Evolutionary conservation across 1,140 invertebrate genomes (phyloP).

Genomic region (Telenomus remus): DNA sequence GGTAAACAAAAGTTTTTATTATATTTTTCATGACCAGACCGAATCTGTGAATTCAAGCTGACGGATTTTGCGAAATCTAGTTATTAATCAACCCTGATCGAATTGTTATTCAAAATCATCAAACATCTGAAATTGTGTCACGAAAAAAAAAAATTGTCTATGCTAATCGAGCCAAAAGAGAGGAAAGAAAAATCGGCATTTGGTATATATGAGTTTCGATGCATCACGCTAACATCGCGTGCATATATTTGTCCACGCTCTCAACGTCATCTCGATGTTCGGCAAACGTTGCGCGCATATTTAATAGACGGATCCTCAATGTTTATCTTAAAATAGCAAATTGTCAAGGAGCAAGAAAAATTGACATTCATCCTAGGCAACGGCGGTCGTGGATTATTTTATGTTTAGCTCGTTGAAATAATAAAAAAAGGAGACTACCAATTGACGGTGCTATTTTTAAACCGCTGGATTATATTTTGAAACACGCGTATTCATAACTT

Average conservation of each 20-base stretch:
- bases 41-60: too few relatives aligned
- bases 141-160: constrained; percentile 32
- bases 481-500: background rate
- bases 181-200: constrained; percentile 36
- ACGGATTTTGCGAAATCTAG: constrained; percentile 1
- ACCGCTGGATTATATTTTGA: too few relatives aligned
- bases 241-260: constrained; percentile 47
- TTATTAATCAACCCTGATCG: background rate
- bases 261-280: constrained; percentile 34
- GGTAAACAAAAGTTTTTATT: background rate
- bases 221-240: constrained; percentile 48
- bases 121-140: too few relatives aligned
- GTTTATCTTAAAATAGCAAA: constrained; percentile 43
- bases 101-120: constrained; percentile 4
- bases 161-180: constrained; percentile 16
- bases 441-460: background rate
- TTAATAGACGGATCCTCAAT: constrained; percentile 36
- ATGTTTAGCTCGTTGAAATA: background rate
- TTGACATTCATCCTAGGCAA: constrained; percentile 7
- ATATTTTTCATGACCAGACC: background rate
- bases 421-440: background rate
- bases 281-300: constrained; percentile 38
- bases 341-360: constrained; percentile 14
- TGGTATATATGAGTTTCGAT: constrained; percentile 46
- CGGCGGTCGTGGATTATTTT: constrained; percentile 1